Conservation (phyloP, 2,113 vertebrate species). For the Dromaius novaehollandiae region DNA sequence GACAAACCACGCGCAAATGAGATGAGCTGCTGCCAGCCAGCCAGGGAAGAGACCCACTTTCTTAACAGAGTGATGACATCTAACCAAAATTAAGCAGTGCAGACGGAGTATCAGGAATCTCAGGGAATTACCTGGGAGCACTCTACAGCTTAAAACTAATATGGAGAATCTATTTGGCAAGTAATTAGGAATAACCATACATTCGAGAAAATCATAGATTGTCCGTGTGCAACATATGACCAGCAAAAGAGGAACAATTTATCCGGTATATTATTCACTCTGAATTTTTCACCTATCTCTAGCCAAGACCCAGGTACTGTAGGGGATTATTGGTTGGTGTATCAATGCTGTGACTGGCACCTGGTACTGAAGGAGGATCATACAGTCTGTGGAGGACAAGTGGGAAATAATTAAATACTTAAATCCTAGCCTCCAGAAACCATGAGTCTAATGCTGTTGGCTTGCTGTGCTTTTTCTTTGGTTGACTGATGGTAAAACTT, state of each 20-base stretch:
- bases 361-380: not conserved
- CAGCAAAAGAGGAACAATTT: conserved; percentile 1
- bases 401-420: conserved; percentile 10
- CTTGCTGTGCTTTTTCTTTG: not conserved
- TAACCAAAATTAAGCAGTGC: not conserved
- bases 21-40: not conserved
- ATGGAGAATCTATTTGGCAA: conserved; percentile 6
- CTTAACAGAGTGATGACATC: not conserved
- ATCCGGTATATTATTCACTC: not conserved
- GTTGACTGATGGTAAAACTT: not conserved
- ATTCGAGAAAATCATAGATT: conserved; percentile 7
- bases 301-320: not conserved
- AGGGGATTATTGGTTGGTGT: not conserved
- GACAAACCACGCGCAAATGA: not conserved
- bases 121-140: not conserved
- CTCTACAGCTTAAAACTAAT: not conserved
- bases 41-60: not conserved
- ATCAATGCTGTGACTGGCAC: not conserved
- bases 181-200: not conserved
- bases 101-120: not conserved
- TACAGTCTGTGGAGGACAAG: not conserved
- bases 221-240: not conserved
- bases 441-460: not conserved
- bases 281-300: not conserved
- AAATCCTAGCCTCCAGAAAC: not conserved